Evolutionary conservation across 2,797 vertebrate genomes (phyloP).

Genomic region (Falco naumanni): DNA sequence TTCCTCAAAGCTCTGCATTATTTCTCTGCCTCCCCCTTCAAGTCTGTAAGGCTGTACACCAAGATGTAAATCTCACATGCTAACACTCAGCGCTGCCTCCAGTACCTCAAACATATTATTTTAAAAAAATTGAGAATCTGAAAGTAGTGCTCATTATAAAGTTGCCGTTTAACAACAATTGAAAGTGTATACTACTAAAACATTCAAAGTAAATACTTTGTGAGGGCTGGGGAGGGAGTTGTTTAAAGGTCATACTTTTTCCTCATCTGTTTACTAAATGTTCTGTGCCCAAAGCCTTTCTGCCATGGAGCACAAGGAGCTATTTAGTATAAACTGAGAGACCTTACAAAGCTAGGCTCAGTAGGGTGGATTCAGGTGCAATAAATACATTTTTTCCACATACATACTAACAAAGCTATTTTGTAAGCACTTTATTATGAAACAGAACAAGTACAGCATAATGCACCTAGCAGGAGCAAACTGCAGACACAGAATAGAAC

Average conservation of each 20-base stretch:
- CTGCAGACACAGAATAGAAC: slow-evolving; percentile 21
- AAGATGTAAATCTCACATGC: background rate
- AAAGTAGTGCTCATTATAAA: background rate
- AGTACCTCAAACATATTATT: background rate
- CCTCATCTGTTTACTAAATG: background rate
- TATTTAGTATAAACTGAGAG: background rate
- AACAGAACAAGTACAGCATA: slow-evolving; percentile 23
- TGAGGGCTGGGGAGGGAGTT: background rate
- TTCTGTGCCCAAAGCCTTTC: background rate
- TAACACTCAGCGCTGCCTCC: background rate
- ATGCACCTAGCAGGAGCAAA: slow-evolving; percentile 21
- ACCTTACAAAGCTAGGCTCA: background rate
- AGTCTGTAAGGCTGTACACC: background rate
- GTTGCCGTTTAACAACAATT: background rate
- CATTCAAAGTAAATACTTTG: background rate
- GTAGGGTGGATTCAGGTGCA: background rate
- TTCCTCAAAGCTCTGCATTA: background rate
- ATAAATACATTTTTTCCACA: background rate
- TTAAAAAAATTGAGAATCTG: background rate
- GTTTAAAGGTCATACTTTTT: slow-evolving; percentile 17
- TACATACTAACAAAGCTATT: background rate
- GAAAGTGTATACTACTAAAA: background rate
- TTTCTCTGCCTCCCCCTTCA: background rate
- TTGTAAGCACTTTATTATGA: slow-evolving; percentile 45
- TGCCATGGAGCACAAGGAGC: background rate